Base-by-base conservation (phyloP, 64 coral and sea anemone genomes). In the Hydrozoanthus tunicans region DNA sequence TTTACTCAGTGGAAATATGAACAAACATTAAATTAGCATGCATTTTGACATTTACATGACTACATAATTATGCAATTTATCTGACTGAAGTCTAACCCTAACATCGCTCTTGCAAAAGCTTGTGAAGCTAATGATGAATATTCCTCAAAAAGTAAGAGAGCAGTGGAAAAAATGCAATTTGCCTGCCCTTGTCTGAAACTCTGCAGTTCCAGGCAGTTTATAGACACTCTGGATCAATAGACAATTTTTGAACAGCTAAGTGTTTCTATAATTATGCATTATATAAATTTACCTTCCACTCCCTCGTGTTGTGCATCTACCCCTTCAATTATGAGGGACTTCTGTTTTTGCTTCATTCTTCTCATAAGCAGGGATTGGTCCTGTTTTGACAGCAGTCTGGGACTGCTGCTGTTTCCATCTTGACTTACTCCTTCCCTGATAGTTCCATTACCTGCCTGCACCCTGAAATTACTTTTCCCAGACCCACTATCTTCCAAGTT, bases 281-380 rank as follows among this genome's bases (percentile, higher is more conserved):
- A 4, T 81, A 9, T 12, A 59, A 51, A 43, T 56, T 78, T 80
- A 93, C 94, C 94, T 91, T 83, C 79, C 17, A 77, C 70, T 54
- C 81, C 92, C 24, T 94, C 91, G 52, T 92, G 86, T 25, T 92
- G 79, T 62, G 91, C 88, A 55, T 97, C 95, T 90, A 90, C 91
- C 20, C 91, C 92, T 53, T 97, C 95, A 57, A 82, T 51, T 26
- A 90, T 78, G 56, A 97, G 70, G 0, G 95, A 89, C 85, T 92
- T 93, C 59, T 89, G 95, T 75, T 97, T 97, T 84, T 97, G 95
- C 56, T 94, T 97, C 25, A 88, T 86, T 27, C 95, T 90, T 13
- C 90, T 90, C 27, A 59, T 23, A 14, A 97, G 78, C 12, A 90
- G 81, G 7, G 83, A 79, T 7, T 94, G 81, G 5, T 81, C 82